These are phyloP conservation scores for Hycleus cichorii DNA, from an alignment of 1,140 invertebrate genomes.

Conservation along the genomic window DNA sequence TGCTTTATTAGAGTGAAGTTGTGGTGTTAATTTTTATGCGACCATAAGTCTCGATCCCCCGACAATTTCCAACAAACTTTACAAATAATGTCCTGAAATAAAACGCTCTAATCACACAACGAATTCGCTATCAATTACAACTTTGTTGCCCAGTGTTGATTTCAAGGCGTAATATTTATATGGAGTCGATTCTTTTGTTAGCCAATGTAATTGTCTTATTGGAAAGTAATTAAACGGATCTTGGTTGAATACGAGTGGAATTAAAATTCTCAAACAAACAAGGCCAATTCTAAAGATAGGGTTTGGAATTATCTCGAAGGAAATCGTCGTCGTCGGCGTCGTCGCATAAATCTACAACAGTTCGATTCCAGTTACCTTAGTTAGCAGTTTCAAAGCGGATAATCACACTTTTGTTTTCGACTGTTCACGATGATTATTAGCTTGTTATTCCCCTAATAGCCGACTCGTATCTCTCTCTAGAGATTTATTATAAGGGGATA, in stretches of 20 bases:
- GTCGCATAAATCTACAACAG: constrained; percentile 27
- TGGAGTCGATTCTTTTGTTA: too few species aligned
- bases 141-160: not conserved
- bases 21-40: constrained; percentile 13
- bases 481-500: constrained; percentile 6
- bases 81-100: constrained; percentile 9
- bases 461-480: constrained; percentile 24
- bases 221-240: not conserved
- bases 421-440: constrained; percentile 34
- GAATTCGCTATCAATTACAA: constrained; percentile 11
- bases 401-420: constrained; percentile 36
- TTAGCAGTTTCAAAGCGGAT: constrained; percentile 35
- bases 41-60: constrained; percentile 2
- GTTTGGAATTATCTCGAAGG: not conserved
- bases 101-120: not conserved
- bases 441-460: constrained; percentile 36
- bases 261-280: not conserved
- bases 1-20: too few species aligned
- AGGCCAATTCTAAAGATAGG: not conserved
- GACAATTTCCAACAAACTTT: constrained; percentile 5
- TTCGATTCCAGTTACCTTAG: constrained; percentile 32
- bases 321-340: constrained; percentile 9
- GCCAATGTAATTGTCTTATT: too few species aligned
- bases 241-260: not conserved
- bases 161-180: too few species aligned